These are phyloP conservation scores for Busseola fusca DNA, from an alignment of 2,888 invertebrate genomes.

Conservation along the genomic window DNA sequence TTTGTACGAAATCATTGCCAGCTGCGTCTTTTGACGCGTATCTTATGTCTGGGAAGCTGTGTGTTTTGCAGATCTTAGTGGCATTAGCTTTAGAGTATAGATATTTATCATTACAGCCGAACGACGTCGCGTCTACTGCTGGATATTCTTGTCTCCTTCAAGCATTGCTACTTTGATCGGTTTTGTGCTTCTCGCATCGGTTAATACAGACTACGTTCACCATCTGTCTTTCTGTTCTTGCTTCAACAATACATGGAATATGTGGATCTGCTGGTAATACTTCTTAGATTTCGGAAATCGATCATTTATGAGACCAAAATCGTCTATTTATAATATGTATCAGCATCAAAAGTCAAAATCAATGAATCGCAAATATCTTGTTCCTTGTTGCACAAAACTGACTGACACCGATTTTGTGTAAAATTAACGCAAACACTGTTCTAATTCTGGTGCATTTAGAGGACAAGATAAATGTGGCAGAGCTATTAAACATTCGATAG, in stretches of 20 bases:
- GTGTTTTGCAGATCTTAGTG: background rate
- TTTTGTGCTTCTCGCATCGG: background rate
- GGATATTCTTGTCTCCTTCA: background rate
- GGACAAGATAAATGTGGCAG: slow-evolving; percentile 34
- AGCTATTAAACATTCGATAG: slow-evolving; percentile 32
- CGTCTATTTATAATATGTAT: background rate
- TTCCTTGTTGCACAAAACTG: background rate
- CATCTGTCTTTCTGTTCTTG: background rate
- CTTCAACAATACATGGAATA: background rate
- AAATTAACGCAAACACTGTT: slow-evolving; percentile 12
- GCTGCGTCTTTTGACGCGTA: slow-evolving; percentile 24
- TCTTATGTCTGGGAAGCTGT: slow-evolving; percentile 1
- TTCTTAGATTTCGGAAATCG: background rate
- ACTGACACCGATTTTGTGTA: slow-evolving; percentile 22
- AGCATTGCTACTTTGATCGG: background rate
- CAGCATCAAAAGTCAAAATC: background rate
- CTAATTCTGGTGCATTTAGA: slow-evolving; percentile 29
- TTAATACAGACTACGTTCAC: background rate
- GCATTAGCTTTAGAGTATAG: background rate
- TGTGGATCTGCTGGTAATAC: background rate
- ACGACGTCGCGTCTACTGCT: background rate
- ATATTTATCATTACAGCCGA: background rate
- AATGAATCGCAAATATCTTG: background rate
- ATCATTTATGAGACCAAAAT: background rate
- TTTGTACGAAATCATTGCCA: slow-evolving; percentile 18